These are phyloP conservation scores for Amphiprion ocellaris DNA, from an alignment of 2,113 vertebrate genomes.

Conservation along the genomic window DNA sequence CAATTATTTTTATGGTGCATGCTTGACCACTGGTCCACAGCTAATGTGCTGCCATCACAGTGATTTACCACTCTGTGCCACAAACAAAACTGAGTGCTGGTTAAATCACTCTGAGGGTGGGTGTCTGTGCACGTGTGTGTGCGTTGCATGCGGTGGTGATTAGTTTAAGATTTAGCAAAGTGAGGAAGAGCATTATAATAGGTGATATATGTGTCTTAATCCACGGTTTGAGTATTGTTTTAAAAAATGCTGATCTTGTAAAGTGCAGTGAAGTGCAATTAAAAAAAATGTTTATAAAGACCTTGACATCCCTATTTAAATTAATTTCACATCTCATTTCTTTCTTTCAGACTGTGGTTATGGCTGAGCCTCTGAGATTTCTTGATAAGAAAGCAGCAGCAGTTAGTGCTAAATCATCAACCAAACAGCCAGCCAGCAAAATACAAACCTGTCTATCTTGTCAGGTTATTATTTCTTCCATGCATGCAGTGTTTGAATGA, in stretches of 20 bases:
- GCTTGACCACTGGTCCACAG: conserved; percentile 65
- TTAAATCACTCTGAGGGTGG: conserved; percentile 15
- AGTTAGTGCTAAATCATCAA: conserved; percentile 27
- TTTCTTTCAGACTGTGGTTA: background rate
- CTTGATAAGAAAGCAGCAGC: conserved; percentile 12
- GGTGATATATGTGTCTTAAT: conserved; percentile 17
- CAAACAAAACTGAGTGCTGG: conserved; percentile 13
- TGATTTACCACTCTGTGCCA: conserved; percentile 57
- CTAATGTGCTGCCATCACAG: conserved; percentile 58
- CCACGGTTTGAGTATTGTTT: conserved; percentile 16
- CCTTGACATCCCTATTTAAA: conserved; percentile 1
- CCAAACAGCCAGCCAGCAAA: conserved; percentile 3
- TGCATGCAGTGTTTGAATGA: conserved; percentile 16
- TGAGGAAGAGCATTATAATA: conserved; percentile 6
- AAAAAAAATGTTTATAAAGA: conserved; percentile 15
- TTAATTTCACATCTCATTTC: conserved; percentile 36
- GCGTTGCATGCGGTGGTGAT: background rate
- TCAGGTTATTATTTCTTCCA: background rate
- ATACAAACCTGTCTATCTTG: conserved; percentile 6
- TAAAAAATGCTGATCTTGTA: background rate
- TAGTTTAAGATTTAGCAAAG: conserved; percentile 36
- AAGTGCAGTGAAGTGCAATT: background rate
- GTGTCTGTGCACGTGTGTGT: background rate
- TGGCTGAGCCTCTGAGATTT: conserved; percentile 4
- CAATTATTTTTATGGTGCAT: conserved; percentile 72